A percentile compares a stretch with the other conserved stretches of the same genome.
Evolutionary conservation across 2,888 invertebrate species (phyloP).

Genomic region (Rhamnusium bicolor): DNA sequence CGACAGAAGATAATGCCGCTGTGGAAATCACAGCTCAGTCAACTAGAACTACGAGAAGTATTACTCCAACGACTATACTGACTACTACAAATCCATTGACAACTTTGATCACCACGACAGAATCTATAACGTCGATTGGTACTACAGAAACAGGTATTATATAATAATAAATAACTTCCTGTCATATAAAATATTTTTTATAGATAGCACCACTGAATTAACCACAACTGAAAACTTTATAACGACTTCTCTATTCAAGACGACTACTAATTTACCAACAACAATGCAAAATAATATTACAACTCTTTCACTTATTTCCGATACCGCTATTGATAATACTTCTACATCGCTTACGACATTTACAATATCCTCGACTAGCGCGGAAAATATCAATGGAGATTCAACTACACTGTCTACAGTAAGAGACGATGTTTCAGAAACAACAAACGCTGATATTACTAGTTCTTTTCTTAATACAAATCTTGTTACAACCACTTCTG

Average conservation of each 20-base stretch:
- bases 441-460: background rate
- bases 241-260: background rate
- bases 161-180: background rate
- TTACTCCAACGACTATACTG: conserved; percentile 9
- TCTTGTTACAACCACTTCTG: background rate
- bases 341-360: background rate
- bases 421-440: background rate
- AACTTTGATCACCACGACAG: background rate
- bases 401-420: conserved; percentile 10
- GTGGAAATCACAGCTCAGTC: conserved; percentile 36
- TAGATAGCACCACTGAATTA: background rate
- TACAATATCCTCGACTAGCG: background rate
- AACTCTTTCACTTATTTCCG: background rate
- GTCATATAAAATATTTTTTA: background rate
- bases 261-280: background rate
- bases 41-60: background rate
- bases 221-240: background rate
- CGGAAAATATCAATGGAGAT: background rate
- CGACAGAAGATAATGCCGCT: conserved; percentile 35
- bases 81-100: conserved; percentile 6
- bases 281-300: background rate
- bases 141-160: background rate
- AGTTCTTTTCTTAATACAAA: background rate
- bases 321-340: background rate
- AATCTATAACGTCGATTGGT: conserved; percentile 1